Evolutionary conservation across 2,797 vertebrate genomes (phyloP), one percentile per base, ranked within the genome.

Genomic region (Coranthus polyacanthus): DNA sequence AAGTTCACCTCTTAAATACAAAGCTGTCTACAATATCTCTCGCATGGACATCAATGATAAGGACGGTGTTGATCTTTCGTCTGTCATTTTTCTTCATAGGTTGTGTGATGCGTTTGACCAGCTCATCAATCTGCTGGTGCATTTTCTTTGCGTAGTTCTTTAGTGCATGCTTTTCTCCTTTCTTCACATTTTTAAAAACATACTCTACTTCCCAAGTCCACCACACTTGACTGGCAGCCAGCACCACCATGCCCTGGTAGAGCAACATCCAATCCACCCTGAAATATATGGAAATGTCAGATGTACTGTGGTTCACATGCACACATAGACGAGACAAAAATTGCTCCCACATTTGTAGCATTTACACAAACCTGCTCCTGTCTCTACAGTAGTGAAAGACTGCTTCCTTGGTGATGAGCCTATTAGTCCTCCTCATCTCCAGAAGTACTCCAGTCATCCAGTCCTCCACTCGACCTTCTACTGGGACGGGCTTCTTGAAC

Each of bases 181-280:
- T 82, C 68, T 94, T 92, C 51, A 97, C 87, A 54, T 92, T 94
- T n/a, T 56, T 64, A 83, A 99, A 99, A 46, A 97, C 92, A 0
- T 99, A 95, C 52, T 99, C 97, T 15, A 99, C 96, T 74, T 98
- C 94, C 96, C 96, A 99, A 3, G 98, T 99, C 98, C 98, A 99
- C 98, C 98, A 99, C 69, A 98, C 95, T 87, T 99, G 97, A 81
- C 92, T 97, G 22, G 94, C 94, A 16, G 96, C 97, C 80, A 99
- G 90, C 72, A 98, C 97, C 85, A 97, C 94, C 98, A 99, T 98
- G 22, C 97, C 97, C 73, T 99, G 97, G 86, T 95, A 98, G 51
- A 94, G 87, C 60, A 98, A 77, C 96, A 99, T 99, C 98, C 98
- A 99, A 43, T 99, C 96, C 42, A 98, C 94, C 75, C 98, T 99